Conservation (phyloP, 2,888 invertebrate genomes). For the Torymus texanus region DNA sequence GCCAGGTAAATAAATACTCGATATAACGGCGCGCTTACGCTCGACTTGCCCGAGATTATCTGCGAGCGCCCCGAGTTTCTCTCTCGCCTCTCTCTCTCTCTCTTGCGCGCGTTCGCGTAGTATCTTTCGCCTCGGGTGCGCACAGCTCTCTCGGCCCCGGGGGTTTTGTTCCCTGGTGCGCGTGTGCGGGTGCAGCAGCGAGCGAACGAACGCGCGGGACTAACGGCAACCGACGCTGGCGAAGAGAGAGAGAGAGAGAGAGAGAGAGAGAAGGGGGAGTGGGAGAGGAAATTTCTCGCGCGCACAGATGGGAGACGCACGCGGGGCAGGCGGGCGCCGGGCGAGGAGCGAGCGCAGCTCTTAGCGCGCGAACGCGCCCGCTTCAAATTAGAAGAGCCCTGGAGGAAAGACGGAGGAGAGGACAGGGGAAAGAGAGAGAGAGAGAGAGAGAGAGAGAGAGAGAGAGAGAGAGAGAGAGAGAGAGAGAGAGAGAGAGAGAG, state of each 20-base stretch:
- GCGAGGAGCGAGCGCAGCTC: no score
- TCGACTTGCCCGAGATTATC: constrained; percentile 61
- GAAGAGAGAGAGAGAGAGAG: no score
- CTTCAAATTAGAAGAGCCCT: no score
- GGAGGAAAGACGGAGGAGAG: no score
- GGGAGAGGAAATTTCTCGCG: not conserved
- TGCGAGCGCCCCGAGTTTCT: constrained; percentile 32
- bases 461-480: no score
- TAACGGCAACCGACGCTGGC: not conserved
- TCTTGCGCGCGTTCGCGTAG: not conserved
- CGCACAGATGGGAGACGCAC: not conserved
- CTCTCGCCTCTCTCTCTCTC: not conserved
- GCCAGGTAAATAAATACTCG: constrained; percentile 61
- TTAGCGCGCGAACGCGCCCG: no score
- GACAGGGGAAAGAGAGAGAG: no score
- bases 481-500: no score
- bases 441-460: no score
- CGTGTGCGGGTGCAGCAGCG: not conserved
- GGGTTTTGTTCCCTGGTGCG: constrained; percentile 19
- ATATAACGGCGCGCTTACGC: constrained; percentile 63
- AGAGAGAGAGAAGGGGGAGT: not conserved
- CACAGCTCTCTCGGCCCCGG: constrained; percentile 25
- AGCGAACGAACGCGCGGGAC: not conserved
- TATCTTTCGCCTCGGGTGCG: constrained; percentile 34
- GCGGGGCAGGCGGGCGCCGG: not conserved